These are phyloP conservation scores for Holotrichia oblita DNA, from an alignment of 1,140 invertebrate species.

Conservation along the genomic window DNA sequence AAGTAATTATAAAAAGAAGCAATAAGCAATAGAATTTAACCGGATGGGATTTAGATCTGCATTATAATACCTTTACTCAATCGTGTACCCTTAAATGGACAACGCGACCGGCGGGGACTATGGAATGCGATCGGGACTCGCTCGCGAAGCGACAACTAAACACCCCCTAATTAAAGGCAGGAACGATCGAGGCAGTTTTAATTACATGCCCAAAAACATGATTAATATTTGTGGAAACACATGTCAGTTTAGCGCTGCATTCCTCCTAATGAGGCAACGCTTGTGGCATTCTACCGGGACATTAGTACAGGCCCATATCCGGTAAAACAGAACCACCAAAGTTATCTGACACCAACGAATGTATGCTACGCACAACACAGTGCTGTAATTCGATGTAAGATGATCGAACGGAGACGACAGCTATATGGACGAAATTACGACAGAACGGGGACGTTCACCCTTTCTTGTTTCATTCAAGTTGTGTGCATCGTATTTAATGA, in stretches of 20 bases:
- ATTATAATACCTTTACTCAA: too few species aligned
- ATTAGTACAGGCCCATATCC: slow-evolving; percentile 58
- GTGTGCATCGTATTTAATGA: too few species aligned
- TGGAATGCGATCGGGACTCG: slow-evolving; percentile 32
- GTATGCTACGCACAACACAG: background rate
- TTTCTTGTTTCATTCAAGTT: too few species aligned
- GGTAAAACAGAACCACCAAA: slow-evolving; percentile 42
- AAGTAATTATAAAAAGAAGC: too few species aligned
- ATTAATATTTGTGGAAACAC: slow-evolving; percentile 60
- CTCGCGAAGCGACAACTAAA: slow-evolving; percentile 53
- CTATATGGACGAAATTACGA: too few species aligned
- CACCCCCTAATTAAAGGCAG: slow-evolving; percentile 43
- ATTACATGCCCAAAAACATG: slow-evolving; percentile 57
- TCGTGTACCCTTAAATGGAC: background rate
- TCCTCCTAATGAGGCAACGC: slow-evolving; percentile 59
- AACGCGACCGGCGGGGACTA: background rate
- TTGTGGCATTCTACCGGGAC: slow-evolving; percentile 53
- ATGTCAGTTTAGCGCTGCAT: slow-evolving; percentile 61
- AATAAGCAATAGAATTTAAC: too few species aligned
- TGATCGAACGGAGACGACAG: background rate
- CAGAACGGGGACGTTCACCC: too few species aligned
- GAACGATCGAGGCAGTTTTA: slow-evolving; percentile 49
- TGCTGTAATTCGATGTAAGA: background rate
- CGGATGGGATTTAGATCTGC: too few species aligned
- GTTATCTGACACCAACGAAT: slow-evolving; percentile 19